Percentiles rank a stretch among this genome's conserved stretches.
Evolutionary conservation across 2,888 invertebrate species (phyloP).

Genomic region (Gari tellinella): DNA sequence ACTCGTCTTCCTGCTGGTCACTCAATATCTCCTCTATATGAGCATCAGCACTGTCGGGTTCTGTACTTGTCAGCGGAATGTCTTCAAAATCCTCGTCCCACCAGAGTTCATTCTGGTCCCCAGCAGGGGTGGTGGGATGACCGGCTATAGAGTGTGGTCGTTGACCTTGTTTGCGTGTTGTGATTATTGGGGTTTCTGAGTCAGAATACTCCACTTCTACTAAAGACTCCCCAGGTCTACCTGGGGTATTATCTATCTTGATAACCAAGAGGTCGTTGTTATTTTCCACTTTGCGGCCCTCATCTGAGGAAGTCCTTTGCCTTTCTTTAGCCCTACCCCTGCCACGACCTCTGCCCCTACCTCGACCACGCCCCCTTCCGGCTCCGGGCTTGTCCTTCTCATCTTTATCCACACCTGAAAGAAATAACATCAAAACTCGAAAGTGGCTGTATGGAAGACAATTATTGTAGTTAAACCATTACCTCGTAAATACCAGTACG

Average conservation of each 20-base stretch:
- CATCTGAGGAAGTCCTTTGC: slow-evolving; percentile 76
- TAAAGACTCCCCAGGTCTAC: slow-evolving; percentile 63
- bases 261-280: slow-evolving; percentile 78
- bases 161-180: slow-evolving; percentile 47
- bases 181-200: slow-evolving; percentile 62
- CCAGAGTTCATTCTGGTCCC: slow-evolving; percentile 63
- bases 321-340: slow-evolving; percentile 68
- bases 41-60: slow-evolving; percentile 59
- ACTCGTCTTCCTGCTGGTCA: slow-evolving; percentile 54
- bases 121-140: slow-evolving; percentile 39
- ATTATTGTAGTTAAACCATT: too few relatives aligned
- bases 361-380: slow-evolving; percentile 75
- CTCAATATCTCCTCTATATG: slow-evolving; percentile 59
- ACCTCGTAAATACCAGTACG: too few relatives aligned
- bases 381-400: slow-evolving; percentile 60
- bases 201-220: slow-evolving; percentile 77
- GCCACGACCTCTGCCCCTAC: slow-evolving; percentile 68
- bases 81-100: slow-evolving; percentile 71
- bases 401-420: slow-evolving; percentile 36
- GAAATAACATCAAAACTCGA: too few relatives aligned
- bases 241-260: slow-evolving; percentile 79
- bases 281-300: slow-evolving; percentile 75
- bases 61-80: slow-evolving; percentile 62
- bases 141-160: slow-evolving; percentile 47
- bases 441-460: too few relatives aligned